Evolutionary conservation across 2,888 invertebrate species (phyloP), one percentile per base, ranked within the genome.

Genomic region (Loripinus fragilis): DNA sequence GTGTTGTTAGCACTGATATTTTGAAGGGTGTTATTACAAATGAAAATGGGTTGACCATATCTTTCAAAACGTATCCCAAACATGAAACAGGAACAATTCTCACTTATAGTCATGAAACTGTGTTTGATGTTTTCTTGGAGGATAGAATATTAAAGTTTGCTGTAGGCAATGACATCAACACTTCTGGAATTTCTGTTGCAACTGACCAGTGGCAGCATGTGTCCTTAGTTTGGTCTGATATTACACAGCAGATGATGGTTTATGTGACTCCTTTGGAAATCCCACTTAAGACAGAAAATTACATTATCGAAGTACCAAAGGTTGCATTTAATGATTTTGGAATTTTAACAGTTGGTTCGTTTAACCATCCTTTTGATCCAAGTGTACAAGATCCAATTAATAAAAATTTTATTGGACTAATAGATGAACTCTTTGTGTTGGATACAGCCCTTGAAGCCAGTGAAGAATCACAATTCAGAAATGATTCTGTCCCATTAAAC

Each of bases 321-420:
- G 82, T 78, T 12, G 69, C 60, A 35, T 86, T 88, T 71, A 74
- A 84, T 12, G 73, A 55, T 10, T 71, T 72, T 33, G 90, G 90
- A n/a, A 80, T 83, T 17, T 28, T 90, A 33, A 76, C 81, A 38
- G 35, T 90, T 30, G 90, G 88, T n/a, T 73, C 70, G 30, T 86
- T 87, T 71, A 80, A 74, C 50, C 73, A 76, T 10, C 71, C 85
- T 15, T 69, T 80, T 60, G 74, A 77, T 41, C 48, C 52, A 8
- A 55, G 64, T 23, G 75, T 81, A 45, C 10, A n/a, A 41, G 67
- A 41, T 42, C 67, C 67, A 28, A 38, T 67, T 12, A 45, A 67
- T 3, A 23, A 45, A 15, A 25, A 45, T 28, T 41, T 67, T 41
- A 23, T 67, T 42, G 67, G 67, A 41, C 1, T 15, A 25, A 20